Conservation (phyloP, 2,797 vertebrate species). For the Orestias chungarensis region DNA sequence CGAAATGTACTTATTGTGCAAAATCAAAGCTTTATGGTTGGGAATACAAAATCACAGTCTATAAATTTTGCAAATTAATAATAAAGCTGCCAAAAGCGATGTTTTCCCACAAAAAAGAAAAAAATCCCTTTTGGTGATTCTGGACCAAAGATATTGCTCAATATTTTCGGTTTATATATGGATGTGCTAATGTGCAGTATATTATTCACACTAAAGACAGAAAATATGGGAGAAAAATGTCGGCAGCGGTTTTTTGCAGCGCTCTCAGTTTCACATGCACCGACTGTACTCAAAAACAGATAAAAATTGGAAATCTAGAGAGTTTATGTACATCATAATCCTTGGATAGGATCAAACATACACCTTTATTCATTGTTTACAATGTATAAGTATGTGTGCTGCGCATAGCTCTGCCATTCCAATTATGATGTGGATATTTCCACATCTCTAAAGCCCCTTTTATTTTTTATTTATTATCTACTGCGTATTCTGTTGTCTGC, state of each 20-base stretch:
- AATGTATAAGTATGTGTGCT: slow-evolving; percentile 36
- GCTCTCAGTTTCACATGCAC: slow-evolving; percentile 45
- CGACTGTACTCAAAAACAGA: slow-evolving; percentile 63
- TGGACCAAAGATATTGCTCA: slow-evolving; percentile 19
- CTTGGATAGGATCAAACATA: slow-evolving; percentile 46
- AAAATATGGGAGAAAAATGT: background rate
- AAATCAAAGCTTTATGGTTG: slow-evolving; percentile 64
- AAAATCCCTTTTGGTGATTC: slow-evolving; percentile 25
- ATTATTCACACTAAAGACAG: slow-evolving; percentile 10
- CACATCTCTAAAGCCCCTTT: slow-evolving; percentile 9
- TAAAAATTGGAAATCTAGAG: slow-evolving; percentile 42
- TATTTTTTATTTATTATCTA: slow-evolving; percentile 7
- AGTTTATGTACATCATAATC: slow-evolving; percentile 38
- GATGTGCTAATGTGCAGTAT: slow-evolving; percentile 23
- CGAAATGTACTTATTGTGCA: slow-evolving; percentile 35
- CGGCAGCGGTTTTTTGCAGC: slow-evolving; percentile 35
- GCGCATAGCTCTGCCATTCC: slow-evolving; percentile 31
- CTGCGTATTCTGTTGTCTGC: background rate
- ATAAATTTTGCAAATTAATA: slow-evolving; percentile 60
- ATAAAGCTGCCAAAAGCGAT: slow-evolving; percentile 55
- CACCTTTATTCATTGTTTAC: slow-evolving; percentile 63
- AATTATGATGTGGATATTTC: slow-evolving; percentile 26
- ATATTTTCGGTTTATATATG: slow-evolving; percentile 43
- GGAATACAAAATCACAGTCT: slow-evolving; percentile 61
- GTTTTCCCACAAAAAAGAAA: slow-evolving; percentile 25